A percentile compares a stretch with the other conserved stretches of the same genome.
Evolutionary conservation across 2,888 invertebrate species (phyloP).

Genomic region (Baccha elongata): DNA sequence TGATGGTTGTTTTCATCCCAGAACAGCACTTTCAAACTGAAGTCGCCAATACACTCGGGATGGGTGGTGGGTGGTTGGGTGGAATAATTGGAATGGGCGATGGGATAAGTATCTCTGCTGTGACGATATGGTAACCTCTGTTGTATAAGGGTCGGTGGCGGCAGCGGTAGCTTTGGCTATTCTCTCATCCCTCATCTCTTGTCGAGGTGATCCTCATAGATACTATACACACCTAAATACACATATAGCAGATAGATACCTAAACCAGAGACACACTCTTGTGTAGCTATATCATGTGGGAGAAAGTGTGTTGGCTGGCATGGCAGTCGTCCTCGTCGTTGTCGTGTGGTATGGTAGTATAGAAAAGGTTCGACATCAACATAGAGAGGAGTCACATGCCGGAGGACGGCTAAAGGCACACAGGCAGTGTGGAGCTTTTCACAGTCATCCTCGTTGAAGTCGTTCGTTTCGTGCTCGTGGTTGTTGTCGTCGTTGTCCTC

Average conservation of each 20-base stretch:
- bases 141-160: constrained; percentile 65
- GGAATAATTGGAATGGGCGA: constrained; percentile 50
- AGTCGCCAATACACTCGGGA: constrained; percentile 74
- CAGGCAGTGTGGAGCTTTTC: constrained; percentile 70
- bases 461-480: constrained; percentile 46
- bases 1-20: constrained; percentile 75
- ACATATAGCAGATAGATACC: constrained; percentile 38
- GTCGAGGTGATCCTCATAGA: constrained; percentile 71
- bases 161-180: constrained; percentile 57
- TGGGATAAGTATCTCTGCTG: constrained; percentile 70
- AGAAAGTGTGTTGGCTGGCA: constrained; percentile 65
- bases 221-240: constrained; percentile 55
- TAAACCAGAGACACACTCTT: constrained; percentile 55
- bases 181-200: constrained; percentile 59
- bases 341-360: constrained; percentile 59
- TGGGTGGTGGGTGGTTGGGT: constrained; percentile 58
- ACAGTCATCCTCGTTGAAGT: constrained; percentile 67
- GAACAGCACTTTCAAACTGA: constrained; percentile 76
- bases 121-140: constrained; percentile 73
- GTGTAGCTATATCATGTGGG: constrained; percentile 53
- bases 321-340: constrained; percentile 33
- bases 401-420: constrained; percentile 69
- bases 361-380: constrained; percentile 71
- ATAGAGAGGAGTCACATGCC: constrained; percentile 72
- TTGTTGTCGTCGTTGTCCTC: constrained; percentile 76